Conservation (phyloP, 2,113 vertebrate species). For the Piprites chloris region DNA sequence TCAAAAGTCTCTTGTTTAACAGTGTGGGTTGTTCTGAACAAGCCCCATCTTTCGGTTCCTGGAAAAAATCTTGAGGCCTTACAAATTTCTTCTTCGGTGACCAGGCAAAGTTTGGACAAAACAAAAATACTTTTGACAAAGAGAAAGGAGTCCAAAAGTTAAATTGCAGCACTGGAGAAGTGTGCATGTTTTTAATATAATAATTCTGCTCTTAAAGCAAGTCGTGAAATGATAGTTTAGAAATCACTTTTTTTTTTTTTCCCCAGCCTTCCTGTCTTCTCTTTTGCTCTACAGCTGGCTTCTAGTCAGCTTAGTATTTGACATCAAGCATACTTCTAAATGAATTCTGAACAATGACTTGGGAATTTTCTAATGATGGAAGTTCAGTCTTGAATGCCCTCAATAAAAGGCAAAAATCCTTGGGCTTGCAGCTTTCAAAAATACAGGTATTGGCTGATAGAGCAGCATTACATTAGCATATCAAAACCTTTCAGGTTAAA, state of each 20-base stretch:
- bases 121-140: background rate
- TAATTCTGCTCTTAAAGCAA: background rate
- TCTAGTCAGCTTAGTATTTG: background rate
- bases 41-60: background rate
- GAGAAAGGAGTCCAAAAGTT: background rate
- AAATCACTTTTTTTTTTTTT: background rate
- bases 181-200: background rate
- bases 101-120: background rate
- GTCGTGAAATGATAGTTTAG: background rate
- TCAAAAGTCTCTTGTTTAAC: background rate
- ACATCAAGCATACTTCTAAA: background rate
- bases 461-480: background rate
- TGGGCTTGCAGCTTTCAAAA: background rate
- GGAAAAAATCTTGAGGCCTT: background rate
- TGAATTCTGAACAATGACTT: background rate
- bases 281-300: background rate
- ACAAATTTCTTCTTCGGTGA: background rate
- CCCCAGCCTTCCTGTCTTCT: background rate
- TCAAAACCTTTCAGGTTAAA: background rate
- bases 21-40: background rate
- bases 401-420: background rate
- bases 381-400: background rate
- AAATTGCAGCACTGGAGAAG: background rate
- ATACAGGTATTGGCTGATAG: background rate
- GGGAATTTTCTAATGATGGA: background rate